Conservation (phyloP, 2,888 invertebrate species). For the Leptopilina syphax region DNA sequence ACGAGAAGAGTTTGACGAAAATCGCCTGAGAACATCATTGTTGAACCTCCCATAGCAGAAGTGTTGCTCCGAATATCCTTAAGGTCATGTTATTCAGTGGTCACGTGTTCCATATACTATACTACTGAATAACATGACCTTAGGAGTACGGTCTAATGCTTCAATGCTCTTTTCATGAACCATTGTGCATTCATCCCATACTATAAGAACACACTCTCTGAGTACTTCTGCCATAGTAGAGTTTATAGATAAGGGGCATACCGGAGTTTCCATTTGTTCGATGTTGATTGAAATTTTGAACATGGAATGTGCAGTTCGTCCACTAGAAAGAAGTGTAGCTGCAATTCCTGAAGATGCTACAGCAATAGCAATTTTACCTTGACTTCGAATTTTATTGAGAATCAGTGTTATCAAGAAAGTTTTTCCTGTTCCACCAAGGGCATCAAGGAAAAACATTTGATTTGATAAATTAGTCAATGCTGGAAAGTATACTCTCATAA, state of each 20-base stretch:
- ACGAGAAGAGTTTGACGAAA: slow-evolving; percentile 65
- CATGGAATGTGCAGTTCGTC: slow-evolving; percentile 72
- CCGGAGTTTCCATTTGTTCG: slow-evolving; percentile 59
- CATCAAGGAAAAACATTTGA: slow-evolving; percentile 58
- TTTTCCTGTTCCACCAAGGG: slow-evolving; percentile 73
- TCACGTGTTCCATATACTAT: too few relatives aligned
- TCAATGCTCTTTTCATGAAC: slow-evolving; percentile 68
- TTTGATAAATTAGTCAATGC: slow-evolving; percentile 53
- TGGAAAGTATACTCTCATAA: slow-evolving; percentile 49
- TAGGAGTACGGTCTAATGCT: slow-evolving; percentile 64
- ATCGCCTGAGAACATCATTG: slow-evolving; percentile 61
- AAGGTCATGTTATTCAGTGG: slow-evolving; percentile 22
- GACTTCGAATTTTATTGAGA: slow-evolving; percentile 65
- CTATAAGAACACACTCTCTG: slow-evolving; percentile 63
- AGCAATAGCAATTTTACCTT: slow-evolving; percentile 66
- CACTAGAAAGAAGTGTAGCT: slow-evolving; percentile 72
- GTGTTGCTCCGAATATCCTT: slow-evolving; percentile 54
- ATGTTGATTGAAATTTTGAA: slow-evolving; percentile 72
- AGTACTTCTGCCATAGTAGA: slow-evolving; percentile 64
- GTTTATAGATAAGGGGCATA: slow-evolving; percentile 66
- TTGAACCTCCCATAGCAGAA: slow-evolving; percentile 54
- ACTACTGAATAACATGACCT: too few relatives aligned
- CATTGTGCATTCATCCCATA: slow-evolving; percentile 76
- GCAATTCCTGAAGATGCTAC: slow-evolving; percentile 76
- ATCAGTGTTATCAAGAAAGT: slow-evolving; percentile 72